phyloP scores from a whole-genome alignment of 2,113 vertebrate genomes.

The Eira barbara region DNA sequence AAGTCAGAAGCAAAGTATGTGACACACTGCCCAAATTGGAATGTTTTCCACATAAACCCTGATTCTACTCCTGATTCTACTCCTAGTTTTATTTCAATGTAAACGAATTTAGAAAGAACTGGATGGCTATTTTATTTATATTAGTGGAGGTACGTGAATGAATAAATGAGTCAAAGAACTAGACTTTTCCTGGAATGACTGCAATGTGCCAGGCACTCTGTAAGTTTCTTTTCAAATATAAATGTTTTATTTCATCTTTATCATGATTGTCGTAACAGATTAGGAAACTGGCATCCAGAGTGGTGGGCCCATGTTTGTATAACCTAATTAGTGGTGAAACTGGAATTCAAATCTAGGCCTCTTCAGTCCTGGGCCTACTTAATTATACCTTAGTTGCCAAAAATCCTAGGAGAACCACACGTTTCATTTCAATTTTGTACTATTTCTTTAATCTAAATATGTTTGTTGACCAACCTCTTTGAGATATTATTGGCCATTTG shows the following conservation, averaged over 20 bases:
- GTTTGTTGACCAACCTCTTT: background rate
- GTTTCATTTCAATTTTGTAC: background rate
- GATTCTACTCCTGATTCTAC: background rate
- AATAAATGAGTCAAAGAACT: background rate
- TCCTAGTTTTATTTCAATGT: conserved; percentile 6
- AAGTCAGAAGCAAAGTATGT: background rate
- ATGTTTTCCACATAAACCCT: background rate
- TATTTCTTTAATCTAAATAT: background rate
- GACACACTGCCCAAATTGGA: background rate
- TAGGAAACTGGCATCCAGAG: background rate
- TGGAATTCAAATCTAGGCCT: background rate
- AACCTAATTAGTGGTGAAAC: background rate
- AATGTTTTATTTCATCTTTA: background rate
- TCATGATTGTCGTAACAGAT: background rate
- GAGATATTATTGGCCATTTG: background rate
- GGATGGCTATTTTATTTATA: background rate
- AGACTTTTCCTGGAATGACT: background rate
- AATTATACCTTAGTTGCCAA: background rate
- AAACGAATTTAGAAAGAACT: background rate
- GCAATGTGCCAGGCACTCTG: background rate
- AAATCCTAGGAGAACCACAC: background rate
- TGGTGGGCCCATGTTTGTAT: background rate
- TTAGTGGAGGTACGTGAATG: background rate
- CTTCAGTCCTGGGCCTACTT: background rate
- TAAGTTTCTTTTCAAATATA: background rate